Evolutionary conservation across 2,113 vertebrate genomes (phyloP), one percentile per base, ranked within the genome.

Genomic region (Caloenas nicobarica): DNA sequence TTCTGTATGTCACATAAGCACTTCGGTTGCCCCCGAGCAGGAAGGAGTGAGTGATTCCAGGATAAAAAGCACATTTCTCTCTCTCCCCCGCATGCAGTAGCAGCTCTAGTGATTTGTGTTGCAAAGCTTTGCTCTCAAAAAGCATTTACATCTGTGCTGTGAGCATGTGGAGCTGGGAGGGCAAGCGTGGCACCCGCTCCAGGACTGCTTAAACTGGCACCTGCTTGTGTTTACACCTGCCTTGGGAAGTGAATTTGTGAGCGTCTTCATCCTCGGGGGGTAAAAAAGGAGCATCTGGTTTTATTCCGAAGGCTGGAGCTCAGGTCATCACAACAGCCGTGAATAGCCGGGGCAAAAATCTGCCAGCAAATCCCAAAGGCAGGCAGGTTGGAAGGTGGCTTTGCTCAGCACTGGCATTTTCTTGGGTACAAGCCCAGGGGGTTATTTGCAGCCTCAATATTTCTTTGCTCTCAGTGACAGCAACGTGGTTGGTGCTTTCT

Each of bases 371-470:
- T 94, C 88, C 86, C 69, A 0, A 31, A 83, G 80, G 68, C 51
- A 19, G 94, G 88, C 84, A 93, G 79, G 46, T 86, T 77, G 84
- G 96, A 40, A 81, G 73, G 64, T 95, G 94, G 91, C 73, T 96
- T 96, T 95, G 38, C 93, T 95, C 91, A 92, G 1, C 5, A 61
- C 73, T 95, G 95, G 89, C 94, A 69, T 88, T 95, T 96, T 95
- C 89, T 86, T 96, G 95, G 94, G 42, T 33, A 13, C 21, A 5
- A 91, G 96, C 96, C 94, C 77, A 13, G 83, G 80, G 21, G 42
- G 9, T 86, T 97, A 79, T 96, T 96, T 96, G 84, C 77, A 79
- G 93, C 89, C 65, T 78, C 4, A 0, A 14, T 90, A 86, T 93
- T 71, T 38, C 76, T 89, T 92, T 40, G 51, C 56, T 90, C 2